Percentiles rank a stretch among this genome's conserved stretches.
Evolutionary conservation across 2,888 invertebrate genomes (phyloP).

Genomic region (Eledone cirrhosa): DNA sequence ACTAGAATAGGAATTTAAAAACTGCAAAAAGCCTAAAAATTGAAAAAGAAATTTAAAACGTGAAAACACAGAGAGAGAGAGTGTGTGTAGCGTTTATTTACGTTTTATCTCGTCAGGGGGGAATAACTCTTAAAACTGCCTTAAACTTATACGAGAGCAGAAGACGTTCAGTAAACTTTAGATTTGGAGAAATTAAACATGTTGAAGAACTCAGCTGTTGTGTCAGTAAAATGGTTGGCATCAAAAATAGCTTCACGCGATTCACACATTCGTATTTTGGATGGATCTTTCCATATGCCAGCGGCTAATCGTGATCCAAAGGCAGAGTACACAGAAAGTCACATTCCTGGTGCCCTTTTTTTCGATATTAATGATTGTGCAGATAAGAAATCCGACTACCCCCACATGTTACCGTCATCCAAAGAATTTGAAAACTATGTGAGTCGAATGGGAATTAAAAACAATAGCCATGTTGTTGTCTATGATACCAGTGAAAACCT

Average conservation of each 20-base stretch:
- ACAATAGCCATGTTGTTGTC: conserved; percentile 57
- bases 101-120: no score
- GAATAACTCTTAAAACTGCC: no score
- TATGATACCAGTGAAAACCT: conserved; percentile 57
- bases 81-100: no score
- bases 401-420: conserved; percentile 56
- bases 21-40: no score
- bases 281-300: conserved; percentile 61
- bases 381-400: conserved; percentile 46
- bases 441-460: conserved; percentile 52
- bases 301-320: conserved; percentile 46
- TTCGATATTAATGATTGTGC: conserved; percentile 62
- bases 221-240: conserved; percentile 12
- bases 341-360: conserved; percentile 61
- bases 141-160: no score
- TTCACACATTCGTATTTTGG: conserved; percentile 45
- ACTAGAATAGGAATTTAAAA: no score
- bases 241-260: not conserved
- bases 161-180: no score
- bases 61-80: no score
- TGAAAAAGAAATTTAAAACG: no score
- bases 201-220: not conserved
- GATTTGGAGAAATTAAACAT: no score
- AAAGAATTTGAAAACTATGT: conserved; percentile 57
- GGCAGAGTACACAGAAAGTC: conserved; percentile 51